Percentiles rank a stretch among this genome's conserved stretches.
These are phyloP conservation scores for Mycetomoellerius zeteki DNA, from an alignment of 1,140 invertebrate genomes.

Conservation along the genomic window DNA sequence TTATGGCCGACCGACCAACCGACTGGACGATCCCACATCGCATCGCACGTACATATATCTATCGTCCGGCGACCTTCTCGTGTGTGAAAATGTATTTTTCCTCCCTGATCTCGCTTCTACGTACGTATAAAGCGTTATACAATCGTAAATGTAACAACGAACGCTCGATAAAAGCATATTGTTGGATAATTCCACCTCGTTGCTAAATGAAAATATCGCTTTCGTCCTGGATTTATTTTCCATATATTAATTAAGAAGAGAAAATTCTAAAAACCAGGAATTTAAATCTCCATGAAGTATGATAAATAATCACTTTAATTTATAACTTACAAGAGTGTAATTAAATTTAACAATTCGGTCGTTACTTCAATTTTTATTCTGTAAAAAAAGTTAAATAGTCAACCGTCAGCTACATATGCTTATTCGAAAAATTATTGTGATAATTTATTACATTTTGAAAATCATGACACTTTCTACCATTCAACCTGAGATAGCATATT, in stretches of 20 bases:
- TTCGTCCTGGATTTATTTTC: neutral
- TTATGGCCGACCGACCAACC: constrained; percentile 55
- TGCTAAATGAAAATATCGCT: constrained; percentile 22
- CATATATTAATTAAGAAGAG: constrained; percentile 6
- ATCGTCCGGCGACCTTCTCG: constrained; percentile 18
- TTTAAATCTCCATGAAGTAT: neutral
- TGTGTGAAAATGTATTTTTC: constrained; percentile 23
- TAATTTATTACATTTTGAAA: neutral
- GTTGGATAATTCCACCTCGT: constrained; percentile 13
- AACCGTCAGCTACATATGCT: neutral
- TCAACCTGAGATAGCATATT: constrained; percentile 14
- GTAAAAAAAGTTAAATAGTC: neutral
- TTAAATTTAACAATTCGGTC: neutral
- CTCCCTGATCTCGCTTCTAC: neutral
- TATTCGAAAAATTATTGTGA: neutral
- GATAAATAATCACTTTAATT: constrained; percentile 23
- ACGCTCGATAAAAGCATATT: constrained; percentile 24
- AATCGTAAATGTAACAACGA: constrained; percentile 10
- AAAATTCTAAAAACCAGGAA: neutral
- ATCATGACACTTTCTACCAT: neutral
- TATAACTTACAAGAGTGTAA: neutral
- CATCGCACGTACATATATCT: constrained; percentile 35
- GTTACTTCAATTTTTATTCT: neutral
- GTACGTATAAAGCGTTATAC: constrained; percentile 9
- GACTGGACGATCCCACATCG: constrained; percentile 36